These are phyloP conservation scores for Mohoua ochrocephala DNA, from an alignment of 2,113 vertebrate genomes.

Conservation along the genomic window DNA sequence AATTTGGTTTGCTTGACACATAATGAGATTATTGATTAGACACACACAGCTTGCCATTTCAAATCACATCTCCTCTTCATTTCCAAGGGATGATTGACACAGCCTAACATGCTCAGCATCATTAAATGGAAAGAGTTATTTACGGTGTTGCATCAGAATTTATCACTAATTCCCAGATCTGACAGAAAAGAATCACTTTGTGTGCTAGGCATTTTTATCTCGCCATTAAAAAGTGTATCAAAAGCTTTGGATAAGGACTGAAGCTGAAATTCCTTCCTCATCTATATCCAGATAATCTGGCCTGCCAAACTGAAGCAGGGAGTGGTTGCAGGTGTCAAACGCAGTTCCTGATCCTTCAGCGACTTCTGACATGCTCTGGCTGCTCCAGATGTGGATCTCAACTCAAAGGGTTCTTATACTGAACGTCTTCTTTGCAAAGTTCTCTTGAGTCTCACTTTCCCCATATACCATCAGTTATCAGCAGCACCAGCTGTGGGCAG, in stretches of 20 bases:
- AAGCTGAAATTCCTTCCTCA: not conserved
- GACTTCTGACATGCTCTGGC: not conserved
- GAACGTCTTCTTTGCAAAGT: not conserved
- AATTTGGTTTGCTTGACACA: slow-evolving; percentile 55
- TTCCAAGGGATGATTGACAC: slow-evolving; percentile 43
- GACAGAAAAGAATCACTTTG: slow-evolving; percentile 18
- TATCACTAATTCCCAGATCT: slow-evolving; percentile 48
- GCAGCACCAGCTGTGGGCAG: not conserved
- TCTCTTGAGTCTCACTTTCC: not conserved
- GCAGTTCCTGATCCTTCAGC: not conserved
- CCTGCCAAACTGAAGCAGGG: not conserved
- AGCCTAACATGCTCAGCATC: slow-evolving; percentile 37
- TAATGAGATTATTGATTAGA: slow-evolving; percentile 65
- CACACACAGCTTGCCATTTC: slow-evolving; percentile 36
- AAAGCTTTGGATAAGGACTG: not conserved
- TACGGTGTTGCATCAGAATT: slow-evolving; percentile 25
- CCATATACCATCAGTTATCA: not conserved
- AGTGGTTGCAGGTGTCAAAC: not conserved
- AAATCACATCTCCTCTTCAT: slow-evolving; percentile 53
- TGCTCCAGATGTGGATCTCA: not conserved
- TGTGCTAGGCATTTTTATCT: slow-evolving; percentile 29
- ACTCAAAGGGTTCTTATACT: not conserved
- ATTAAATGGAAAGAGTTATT: slow-evolving; percentile 53
- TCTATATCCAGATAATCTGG: not conserved
- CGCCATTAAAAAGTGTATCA: slow-evolving; percentile 1